Base-by-base conservation (phyloP, 37 sponge, comb jelly and placozoan genomes). In the Cliona cf. orientalis region DNA sequence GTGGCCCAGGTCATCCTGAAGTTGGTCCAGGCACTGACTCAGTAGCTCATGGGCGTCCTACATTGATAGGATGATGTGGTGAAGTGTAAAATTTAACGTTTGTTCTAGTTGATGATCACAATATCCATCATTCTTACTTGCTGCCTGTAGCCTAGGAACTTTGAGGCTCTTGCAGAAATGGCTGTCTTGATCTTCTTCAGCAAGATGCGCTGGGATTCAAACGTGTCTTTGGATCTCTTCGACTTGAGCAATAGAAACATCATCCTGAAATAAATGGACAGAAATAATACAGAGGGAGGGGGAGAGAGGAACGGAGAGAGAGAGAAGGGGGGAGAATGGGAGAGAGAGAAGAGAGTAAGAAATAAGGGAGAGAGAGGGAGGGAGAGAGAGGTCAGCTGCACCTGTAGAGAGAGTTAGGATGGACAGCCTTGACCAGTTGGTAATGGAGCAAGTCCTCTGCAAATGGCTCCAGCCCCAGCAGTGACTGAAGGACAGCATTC, bases 21-120 rank as follows among this genome's bases (percentile, higher is more conserved):
- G 41, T 42, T 84, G 86, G 42, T 82, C 78, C 55, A 93, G 46
- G 32, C 86, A 83, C 70, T 83, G 83, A 19, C 64, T 80, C 62
- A 93, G 62, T 23, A 89, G 46, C 58, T 93, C 94, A 66, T 93
- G 94, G 5, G 94, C 94, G 83, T 93, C 94, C 94, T 93, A 43
- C 42, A 73, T 34, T 25, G 53, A 49, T 49, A 49, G 9, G 53
- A 49, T 49, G 9, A 49, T 49, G 14, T n/a, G n/a, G n/a, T n/a
- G n/a, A n/a, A n/a, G n/a, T n/a, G n/a, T n/a, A n/a, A n/a, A n/a
- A n/a, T n/a, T n/a, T n/a, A n/a, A n/a, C n/a, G n/a, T n/a, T n/a
- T n/a, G n/a, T n/a, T n/a, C n/a, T n/a, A n/a, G n/a, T n/a, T n/a
- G n/a, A n/a, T n/a, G n/a, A n/a, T n/a, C n/a, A n/a, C n/a, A n/a